Evolutionary conservation across 2,797 vertebrate species (phyloP), one percentile per base, ranked within the genome.

Genomic region (Oryzias sinensis): DNA sequence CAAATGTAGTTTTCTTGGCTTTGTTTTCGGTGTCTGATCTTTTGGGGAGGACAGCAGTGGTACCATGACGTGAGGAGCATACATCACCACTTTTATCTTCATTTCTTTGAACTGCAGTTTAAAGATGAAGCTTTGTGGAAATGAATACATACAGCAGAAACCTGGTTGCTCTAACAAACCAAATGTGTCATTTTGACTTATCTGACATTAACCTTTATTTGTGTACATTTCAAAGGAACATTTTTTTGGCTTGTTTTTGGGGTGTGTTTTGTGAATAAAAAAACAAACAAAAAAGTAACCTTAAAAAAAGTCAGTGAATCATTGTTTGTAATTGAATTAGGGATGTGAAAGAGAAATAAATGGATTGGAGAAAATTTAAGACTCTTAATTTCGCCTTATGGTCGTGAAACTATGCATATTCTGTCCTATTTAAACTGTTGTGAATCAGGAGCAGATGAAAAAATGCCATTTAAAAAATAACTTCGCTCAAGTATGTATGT

Each of bases 1-100:
- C 53, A 45, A 58, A 70, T 76, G 72, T 77, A 59, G 40, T 27
- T 49, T 60, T 15, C 18, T 67, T 47, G 33, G 53, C 49, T 59
- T 57, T 18, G 37, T 61, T 59, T 72, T 72, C 60, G 56, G 45
- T 8, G 60, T 74, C 77, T 76, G 63, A 78, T 76, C 55, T 59
- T 22, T 29, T 14, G 46, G 51, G 54, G 47, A 56, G 76, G 73
- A 76, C 56, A 73, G 68, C 51, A 70, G 52, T 54, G 56, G 72
- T 72, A 67, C 70, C 61, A 60, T 62, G 72, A 77, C 68, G 68
- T 54, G 59, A 33, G 51, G 33, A 0, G 20, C 20, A 77, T 62
- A 27, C 49, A 78, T 69, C 79, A 72, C 52, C 70, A 60, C 68
- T 79, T 27, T 73, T 65, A 67, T 78, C 57, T 61, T 44, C 42